These are phyloP conservation scores for Phalloptychus januarius DNA, from an alignment of 2,797 vertebrate species.

Conservation along the genomic window DNA sequence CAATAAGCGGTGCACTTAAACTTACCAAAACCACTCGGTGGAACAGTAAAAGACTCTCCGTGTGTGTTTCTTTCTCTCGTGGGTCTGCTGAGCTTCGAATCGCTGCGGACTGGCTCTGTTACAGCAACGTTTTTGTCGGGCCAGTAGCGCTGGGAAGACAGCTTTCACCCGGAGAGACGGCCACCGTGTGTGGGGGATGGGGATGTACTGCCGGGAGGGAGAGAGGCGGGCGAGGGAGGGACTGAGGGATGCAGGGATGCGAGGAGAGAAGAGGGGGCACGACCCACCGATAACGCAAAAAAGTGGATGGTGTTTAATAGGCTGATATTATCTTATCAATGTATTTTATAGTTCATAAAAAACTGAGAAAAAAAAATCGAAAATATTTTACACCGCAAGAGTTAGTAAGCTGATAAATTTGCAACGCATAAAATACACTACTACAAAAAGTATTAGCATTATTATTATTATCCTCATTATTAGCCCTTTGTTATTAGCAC, in stretches of 20 bases:
- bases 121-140: constrained; percentile 63
- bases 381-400: no score
- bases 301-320: constrained; percentile 23
- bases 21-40: constrained; percentile 66
- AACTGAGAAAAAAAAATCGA: neutral
- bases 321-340: neutral
- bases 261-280: constrained; percentile 40
- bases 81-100: constrained; percentile 42
- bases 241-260: constrained; percentile 60
- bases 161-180: constrained; percentile 74
- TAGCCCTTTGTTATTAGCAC: neutral
- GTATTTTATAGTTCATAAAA: neutral
- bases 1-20: constrained; percentile 27
- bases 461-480: neutral
- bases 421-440: neutral
- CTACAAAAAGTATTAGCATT: neutral
- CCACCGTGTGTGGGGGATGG: constrained; percentile 80
- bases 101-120: constrained; percentile 63
- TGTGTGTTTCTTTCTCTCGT: constrained; percentile 42
- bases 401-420: neutral
- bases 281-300: constrained; percentile 28
- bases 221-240: constrained; percentile 32
- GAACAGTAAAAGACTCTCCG: constrained; percentile 31
- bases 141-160: constrained; percentile 72
- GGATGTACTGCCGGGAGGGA: constrained; percentile 74